phyloP scores from a whole-genome alignment of 2,797 vertebrate genomes.

The Poecile montanus region DNA sequence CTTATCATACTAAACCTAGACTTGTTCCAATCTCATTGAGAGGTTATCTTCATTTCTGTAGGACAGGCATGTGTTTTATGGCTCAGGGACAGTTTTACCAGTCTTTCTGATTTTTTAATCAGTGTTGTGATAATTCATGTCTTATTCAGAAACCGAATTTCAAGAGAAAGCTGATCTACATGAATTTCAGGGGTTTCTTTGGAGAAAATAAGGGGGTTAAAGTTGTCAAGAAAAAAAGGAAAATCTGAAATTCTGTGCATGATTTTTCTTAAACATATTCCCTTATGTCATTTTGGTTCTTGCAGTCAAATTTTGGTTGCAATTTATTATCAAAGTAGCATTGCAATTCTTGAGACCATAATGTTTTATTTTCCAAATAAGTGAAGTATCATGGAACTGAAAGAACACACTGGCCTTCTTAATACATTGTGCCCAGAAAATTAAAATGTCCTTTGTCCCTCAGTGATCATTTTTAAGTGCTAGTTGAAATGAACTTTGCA shows the following conservation, averaged over 20 bases:
- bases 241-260: neutral
- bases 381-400: neutral
- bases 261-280: neutral
- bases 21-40: neutral
- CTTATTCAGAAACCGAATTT: neutral
- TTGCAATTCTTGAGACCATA: neutral
- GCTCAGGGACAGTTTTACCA: neutral
- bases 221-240: neutral
- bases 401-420: neutral
- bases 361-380: neutral
- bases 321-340: neutral
- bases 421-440: neutral
- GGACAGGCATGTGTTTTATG: neutral
- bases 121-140: neutral
- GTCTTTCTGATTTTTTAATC: neutral
- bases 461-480: neutral
- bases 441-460: neutral
- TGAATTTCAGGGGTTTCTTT: neutral
- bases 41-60: neutral
- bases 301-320: neutral
- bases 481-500: neutral
- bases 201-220: neutral
- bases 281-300: neutral
- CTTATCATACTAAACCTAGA: neutral
- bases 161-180: neutral